phyloP scores from a whole-genome alignment of 2,113 vertebrate species.

The Mesembrinibis cayennensis region DNA sequence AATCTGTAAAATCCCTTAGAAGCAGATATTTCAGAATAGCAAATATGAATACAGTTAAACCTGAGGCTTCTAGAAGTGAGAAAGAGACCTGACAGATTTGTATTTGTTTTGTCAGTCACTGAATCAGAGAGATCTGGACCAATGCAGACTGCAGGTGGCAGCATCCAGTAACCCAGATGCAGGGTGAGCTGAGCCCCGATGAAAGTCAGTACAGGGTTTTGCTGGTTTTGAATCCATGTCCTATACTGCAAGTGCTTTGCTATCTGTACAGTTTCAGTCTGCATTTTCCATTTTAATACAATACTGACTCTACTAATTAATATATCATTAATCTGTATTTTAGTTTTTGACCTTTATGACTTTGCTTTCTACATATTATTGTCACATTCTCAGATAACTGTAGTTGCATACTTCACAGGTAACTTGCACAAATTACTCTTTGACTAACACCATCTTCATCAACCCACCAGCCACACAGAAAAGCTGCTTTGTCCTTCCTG shows the following conservation, averaged over 20 bases:
- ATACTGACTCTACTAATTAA: not conserved
- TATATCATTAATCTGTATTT: not conserved
- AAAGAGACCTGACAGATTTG: not conserved
- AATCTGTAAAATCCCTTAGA: not conserved
- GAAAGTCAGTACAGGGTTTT: fast-evolving
- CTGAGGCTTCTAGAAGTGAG: not conserved
- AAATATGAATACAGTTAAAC: not conserved
- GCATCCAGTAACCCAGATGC: not conserved
- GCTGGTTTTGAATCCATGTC: not conserved
- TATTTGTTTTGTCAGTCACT: fast-evolving
- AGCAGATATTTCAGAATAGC: not conserved
- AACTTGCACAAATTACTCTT: not conserved
- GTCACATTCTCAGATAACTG: not conserved
- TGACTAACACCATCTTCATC: not conserved
- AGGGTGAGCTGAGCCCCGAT: not conserved
- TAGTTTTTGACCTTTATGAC: not conserved
- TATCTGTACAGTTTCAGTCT: fast-evolving
- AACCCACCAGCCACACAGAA: not conserved
- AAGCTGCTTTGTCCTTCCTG: not conserved
- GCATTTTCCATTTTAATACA: not conserved
- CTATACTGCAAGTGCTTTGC: not conserved
- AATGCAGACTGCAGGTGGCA: slow-evolving; percentile 40
- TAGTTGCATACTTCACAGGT: not conserved
- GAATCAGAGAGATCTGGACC: not conserved
- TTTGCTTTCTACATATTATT: not conserved